phyloP scores from a whole-genome alignment of 30 jellyfish, hydroid and myxozoan species.

The Sanderia malayensis region DNA sequence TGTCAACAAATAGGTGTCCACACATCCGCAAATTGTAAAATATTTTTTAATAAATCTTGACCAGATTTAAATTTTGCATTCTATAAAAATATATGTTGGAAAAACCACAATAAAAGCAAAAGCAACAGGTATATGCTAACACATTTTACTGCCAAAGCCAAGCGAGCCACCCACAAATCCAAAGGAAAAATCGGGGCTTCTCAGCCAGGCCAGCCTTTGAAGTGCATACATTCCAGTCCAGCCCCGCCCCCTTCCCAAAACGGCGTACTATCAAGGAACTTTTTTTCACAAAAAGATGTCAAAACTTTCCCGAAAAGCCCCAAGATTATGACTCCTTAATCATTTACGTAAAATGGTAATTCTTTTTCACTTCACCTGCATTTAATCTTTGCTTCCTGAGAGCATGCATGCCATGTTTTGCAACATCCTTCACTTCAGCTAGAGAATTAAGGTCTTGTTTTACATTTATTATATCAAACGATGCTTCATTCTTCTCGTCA shows the following conservation, averaged over 20 bases:
- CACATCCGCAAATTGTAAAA: too few species aligned
- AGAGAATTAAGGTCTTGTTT: slow-evolving; percentile 25
- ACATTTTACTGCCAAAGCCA: too few species aligned
- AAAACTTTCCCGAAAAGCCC: not conserved
- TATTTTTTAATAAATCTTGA: too few species aligned
- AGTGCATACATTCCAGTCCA: not conserved
- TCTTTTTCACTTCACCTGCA: too few species aligned
- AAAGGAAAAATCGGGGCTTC: not conserved
- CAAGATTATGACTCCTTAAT: not conserved
- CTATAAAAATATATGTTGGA: too few species aligned
- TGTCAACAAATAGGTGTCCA: too few species aligned
- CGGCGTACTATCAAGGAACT: not conserved
- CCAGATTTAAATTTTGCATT: too few species aligned
- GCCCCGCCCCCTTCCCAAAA: not conserved
- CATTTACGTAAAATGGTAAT: not conserved
- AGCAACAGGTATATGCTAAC: too few species aligned
- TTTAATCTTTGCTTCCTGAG: slow-evolving; percentile 75
- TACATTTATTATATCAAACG: not conserved
- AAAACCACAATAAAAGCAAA: too few species aligned
- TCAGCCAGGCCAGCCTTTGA: not conserved
- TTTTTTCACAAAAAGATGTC: not conserved
- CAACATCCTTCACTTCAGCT: slow-evolving; percentile 15
- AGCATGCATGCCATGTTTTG: slow-evolving; percentile 21
- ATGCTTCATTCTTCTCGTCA: not conserved
- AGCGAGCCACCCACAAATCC: too few species aligned